Base-by-base conservation (phyloP, 2,888 invertebrate genomes). In the Rambutsinella grinnellia region DNA sequence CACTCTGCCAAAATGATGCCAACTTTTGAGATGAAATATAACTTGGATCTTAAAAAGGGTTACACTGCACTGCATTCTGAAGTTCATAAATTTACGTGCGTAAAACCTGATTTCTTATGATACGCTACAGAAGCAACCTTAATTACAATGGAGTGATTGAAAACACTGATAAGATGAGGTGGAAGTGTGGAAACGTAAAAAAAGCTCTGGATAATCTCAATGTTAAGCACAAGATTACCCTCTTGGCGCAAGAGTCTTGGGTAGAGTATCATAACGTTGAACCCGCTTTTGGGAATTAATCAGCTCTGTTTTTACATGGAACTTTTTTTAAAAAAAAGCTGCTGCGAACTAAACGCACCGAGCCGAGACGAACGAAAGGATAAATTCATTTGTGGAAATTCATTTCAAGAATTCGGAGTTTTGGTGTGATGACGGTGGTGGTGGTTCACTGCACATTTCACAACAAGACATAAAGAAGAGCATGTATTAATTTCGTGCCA, bases 391-490 rank as follows among this genome's bases (percentile, higher is more conserved):
- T n/a, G n/a, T n/a, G n/a, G n/a, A n/a, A n/a, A n/a, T n/a, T n/a
- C 13, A 13, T 13, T 36, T 36, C 36, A 13, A 36, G 36, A 36
- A 8, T 36, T 36, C 36, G 5, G 36, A 36, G 6, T 36, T 36
- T 36, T 13, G 13, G 36, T 36, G 21, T 53, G 53, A 53, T 53
- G 53, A 53, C 53, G 5, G 21, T 26, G 17, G 24, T 47, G 13
- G 26, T 13, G 61, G 17, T 61, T 44, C 47, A 47, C 47, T 61
- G 61, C 61, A 47, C 61, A 61, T 47, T 47, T 13, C 13, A 5
- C 60, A 60, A 60, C 26, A 24, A 47, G 15, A 36, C 5, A 36
- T n/a, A n/a, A n/a, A n/a, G 6, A 36, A 36, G 36, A 8, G 36
- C 36, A 36, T 36, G 36, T 36, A 36, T 36, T 36, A 36, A 36